A percentile compares a stretch with the other conserved stretches of the same genome.
phyloP scores from a whole-genome alignment of 2,797 vertebrate species.

The Linurgus olivaceus region DNA sequence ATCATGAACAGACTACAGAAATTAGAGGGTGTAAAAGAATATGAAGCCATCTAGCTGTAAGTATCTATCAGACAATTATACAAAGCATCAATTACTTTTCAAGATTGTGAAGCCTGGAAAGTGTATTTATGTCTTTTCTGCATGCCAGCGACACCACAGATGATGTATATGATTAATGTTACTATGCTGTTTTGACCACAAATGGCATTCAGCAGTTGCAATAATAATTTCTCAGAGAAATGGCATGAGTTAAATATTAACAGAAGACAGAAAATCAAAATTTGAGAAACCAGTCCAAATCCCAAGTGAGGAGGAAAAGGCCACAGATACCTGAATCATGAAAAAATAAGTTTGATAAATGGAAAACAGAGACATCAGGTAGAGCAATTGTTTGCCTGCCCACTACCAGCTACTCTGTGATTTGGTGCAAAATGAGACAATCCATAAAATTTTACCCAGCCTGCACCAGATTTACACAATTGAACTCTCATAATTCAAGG shows the following conservation, averaged over 20 bases:
- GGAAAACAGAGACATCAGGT: not conserved
- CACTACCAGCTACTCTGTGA: not conserved
- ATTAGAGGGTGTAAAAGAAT: not conserved
- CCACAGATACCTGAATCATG: not conserved
- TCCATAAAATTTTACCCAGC: not conserved
- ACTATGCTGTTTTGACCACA: not conserved
- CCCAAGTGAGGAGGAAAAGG: not conserved
- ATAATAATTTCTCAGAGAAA: slow-evolving; percentile 18
- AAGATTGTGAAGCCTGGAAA: not conserved
- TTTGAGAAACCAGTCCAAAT: not conserved
- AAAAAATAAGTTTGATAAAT: not conserved
- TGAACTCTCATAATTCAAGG: not conserved
- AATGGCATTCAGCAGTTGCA: not conserved
- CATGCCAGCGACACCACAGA: not conserved
- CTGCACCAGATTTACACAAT: not conserved
- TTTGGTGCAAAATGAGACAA: not conserved
- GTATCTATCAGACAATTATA: slow-evolving; percentile 7
- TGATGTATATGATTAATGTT: not conserved
- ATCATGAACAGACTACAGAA: not conserved
- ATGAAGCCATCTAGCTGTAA: not conserved
- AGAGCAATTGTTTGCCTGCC: not conserved
- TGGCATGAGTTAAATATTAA: not conserved
- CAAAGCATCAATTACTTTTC: slow-evolving; percentile 2
- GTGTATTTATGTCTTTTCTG: not conserved
- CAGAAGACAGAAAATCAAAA: not conserved